A percentile compares a stretch with the other conserved stretches of the same genome.
phyloP scores from a whole-genome alignment of 2,797 vertebrate species.

The Xiphorhynchus erythropygius region DNA sequence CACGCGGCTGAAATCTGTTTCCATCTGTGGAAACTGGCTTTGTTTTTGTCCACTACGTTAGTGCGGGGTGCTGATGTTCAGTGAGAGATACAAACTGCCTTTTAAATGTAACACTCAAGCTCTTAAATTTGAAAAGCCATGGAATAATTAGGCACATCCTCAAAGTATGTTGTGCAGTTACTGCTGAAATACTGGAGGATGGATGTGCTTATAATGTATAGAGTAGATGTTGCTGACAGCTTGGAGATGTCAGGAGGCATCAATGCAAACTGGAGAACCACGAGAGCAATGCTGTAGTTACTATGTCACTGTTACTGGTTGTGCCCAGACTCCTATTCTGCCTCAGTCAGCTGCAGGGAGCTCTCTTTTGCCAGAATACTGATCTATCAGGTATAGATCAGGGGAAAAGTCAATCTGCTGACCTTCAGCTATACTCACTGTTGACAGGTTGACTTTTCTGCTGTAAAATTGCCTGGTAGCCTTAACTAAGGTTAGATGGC shows the following conservation, averaged over 20 bases:
- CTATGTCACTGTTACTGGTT: not conserved
- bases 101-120: not conserved
- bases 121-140: not conserved
- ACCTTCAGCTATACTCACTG: not conserved
- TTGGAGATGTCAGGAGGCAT: not conserved
- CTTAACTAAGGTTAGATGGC: not conserved
- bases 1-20: conserved; percentile 55
- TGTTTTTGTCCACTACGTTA: conserved; percentile 19
- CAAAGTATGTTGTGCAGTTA: not conserved
- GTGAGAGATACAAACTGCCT: not conserved
- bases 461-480: not conserved
- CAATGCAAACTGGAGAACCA: not conserved
- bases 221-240: not conserved
- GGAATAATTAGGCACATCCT: not conserved
- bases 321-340: not conserved
- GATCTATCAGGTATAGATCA: not conserved
- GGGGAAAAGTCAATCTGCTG: not conserved
- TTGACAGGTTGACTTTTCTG: not conserved
- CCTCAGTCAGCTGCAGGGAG: not conserved
- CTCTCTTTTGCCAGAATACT: not conserved
- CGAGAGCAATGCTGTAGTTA: not conserved
- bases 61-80: not conserved
- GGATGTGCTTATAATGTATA: not conserved
- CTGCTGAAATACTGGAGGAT: not conserved
- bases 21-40: conserved; percentile 45